Percentiles rank a stretch among this genome's conserved stretches.
phyloP scores from a whole-genome alignment of 2,113 vertebrate species.

The Rhinopithecus roxellana region DNA sequence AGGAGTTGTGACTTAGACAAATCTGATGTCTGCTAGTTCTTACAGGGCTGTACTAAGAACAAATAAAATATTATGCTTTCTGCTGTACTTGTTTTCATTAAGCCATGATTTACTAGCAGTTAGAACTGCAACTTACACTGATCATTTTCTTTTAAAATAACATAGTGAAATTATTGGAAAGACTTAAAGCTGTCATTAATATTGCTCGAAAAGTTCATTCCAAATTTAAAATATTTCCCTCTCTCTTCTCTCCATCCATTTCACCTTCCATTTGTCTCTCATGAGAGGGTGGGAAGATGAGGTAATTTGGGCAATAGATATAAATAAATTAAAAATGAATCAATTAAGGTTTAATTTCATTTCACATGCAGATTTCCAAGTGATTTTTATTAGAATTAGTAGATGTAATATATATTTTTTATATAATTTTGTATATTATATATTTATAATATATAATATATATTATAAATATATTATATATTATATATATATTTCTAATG shows the following conservation, averaged over 20 bases:
- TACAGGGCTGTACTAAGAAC: background rate
- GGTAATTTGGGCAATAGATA: background rate
- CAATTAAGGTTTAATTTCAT: background rate
- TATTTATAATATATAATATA: too few relatives aligned
- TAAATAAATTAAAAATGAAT: background rate
- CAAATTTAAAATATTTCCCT: background rate
- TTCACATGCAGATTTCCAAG: background rate
- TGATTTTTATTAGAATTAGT: background rate
- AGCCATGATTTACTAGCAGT: constrained; percentile 67
- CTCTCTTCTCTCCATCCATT: background rate
- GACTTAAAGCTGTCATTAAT: constrained; percentile 21
- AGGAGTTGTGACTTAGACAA: constrained; percentile 56
- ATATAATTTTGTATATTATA: too few relatives aligned
- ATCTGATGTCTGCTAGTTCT: constrained; percentile 20
- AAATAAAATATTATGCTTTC: constrained; percentile 20
- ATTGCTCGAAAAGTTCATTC: constrained; percentile 16
- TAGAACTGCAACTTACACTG: background rate
- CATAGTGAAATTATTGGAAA: constrained; percentile 4
- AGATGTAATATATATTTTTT: background rate
- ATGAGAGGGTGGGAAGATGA: background rate
- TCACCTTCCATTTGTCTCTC: background rate
- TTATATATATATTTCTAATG: background rate
- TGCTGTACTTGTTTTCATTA: constrained; percentile 29
- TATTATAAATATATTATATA: too few relatives aligned
- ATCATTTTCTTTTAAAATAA: constrained; percentile 42